A percentile compares a stretch with the other conserved stretches of the same genome.
These are phyloP conservation scores for Laticauda laticaudata DNA, from an alignment of 2,113 vertebrate genomes.

Conservation along the genomic window DNA sequence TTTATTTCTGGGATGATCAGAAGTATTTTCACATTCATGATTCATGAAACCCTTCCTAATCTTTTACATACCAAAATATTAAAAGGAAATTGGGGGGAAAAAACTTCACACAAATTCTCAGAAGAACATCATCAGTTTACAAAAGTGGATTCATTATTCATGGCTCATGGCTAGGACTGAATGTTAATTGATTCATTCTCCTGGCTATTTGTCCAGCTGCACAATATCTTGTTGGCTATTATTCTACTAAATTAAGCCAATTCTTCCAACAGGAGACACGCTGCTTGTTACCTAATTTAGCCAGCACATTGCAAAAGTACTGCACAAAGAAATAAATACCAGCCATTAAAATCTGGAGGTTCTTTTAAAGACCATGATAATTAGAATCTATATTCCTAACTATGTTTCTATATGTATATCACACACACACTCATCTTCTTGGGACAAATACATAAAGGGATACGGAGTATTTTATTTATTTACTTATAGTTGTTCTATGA, in stretches of 20 bases:
- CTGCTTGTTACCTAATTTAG: background rate
- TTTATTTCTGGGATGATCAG: background rate
- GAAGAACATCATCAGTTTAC: background rate
- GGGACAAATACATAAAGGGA: background rate
- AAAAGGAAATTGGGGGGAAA: background rate
- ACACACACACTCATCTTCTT: background rate
- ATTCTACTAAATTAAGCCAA: constrained; percentile 13
- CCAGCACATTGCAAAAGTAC: background rate
- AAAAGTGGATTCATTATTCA: background rate
- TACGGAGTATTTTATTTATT: background rate
- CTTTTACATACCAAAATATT: background rate
- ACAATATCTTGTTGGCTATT: constrained; percentile 20
- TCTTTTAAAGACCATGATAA: background rate
- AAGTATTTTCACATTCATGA: background rate
- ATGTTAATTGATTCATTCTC: constrained; percentile 12
- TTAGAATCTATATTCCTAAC: background rate
- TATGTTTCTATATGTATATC: no score
- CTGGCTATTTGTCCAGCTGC: constrained; percentile 18
- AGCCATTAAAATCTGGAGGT: background rate
- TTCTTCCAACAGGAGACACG: background rate
- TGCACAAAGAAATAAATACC: background rate
- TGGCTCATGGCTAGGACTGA: constrained; percentile 17
- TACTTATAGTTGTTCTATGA: background rate
- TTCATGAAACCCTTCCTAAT: background rate
- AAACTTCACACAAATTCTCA: background rate